phyloP scores from a whole-genome alignment of 2,113 vertebrate species.

The Leucosticte australis region DNA sequence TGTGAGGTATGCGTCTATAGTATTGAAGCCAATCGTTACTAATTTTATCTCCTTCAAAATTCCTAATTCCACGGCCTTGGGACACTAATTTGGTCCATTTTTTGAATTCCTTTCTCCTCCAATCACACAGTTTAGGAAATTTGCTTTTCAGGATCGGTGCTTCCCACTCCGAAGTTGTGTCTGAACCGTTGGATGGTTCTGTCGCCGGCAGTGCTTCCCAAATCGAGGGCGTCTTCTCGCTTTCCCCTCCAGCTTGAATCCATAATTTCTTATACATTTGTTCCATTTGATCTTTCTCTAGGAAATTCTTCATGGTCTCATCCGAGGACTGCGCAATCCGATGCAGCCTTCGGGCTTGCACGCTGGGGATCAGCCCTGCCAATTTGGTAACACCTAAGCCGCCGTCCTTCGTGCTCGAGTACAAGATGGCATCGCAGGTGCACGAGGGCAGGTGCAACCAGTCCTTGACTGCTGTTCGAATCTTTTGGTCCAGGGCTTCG shows the following conservation, averaged over 20 bases:
- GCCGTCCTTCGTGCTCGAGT: neutral
- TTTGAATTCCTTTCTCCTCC: accelerated
- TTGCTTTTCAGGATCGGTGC: accelerated
- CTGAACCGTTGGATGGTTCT: accelerated
- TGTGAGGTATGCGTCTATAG: neutral
- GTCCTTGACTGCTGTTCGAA: neutral
- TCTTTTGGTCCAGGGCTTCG: neutral
- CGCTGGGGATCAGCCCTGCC: neutral
- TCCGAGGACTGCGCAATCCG: neutral
- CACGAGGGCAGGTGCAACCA: neutral
- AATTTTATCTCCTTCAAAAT: accelerated
- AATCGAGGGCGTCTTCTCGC: neutral
- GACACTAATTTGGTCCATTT: neutral
- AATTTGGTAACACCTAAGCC: neutral
- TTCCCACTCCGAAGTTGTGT: neutral
- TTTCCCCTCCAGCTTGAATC: neutral
- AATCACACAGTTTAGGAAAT: neutral
- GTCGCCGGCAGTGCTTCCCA: accelerated
- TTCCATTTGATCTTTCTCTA: neutral
- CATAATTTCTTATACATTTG: accelerated
- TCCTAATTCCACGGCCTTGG: accelerated
- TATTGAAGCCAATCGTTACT: neutral
- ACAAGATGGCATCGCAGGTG: neutral
- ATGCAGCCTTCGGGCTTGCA: neutral
- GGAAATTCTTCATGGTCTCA: accelerated